These are phyloP conservation scores for Cosmia trapezina DNA, from an alignment of 2,888 invertebrate species.

Conservation along the genomic window DNA sequence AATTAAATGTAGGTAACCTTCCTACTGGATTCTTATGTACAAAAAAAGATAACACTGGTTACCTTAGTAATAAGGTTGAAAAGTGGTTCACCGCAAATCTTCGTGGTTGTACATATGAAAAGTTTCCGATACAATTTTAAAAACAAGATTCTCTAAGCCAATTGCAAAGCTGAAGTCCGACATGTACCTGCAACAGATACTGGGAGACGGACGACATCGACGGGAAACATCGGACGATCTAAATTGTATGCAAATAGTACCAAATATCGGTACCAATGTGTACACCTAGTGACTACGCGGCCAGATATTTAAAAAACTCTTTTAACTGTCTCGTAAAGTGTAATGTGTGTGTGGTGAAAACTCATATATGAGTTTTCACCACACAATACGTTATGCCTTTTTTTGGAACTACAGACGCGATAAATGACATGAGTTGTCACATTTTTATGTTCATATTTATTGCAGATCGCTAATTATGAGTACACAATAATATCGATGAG, in stretches of 20 bases:
- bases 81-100: no score
- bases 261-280: neutral
- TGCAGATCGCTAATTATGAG: neutral
- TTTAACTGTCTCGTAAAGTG: neutral
- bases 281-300: neutral
- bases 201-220: slow-evolving; percentile 14
- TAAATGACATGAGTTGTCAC: neutral
- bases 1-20: neutral
- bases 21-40: neutral
- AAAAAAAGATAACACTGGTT: neutral
- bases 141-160: slow-evolving; percentile 16
- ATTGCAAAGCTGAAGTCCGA: slow-evolving; percentile 1
- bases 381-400: neutral
- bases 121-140: neutral
- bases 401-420: neutral
- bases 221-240: slow-evolving; percentile 30
- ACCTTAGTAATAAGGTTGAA: no score
- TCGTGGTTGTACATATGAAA: neutral
- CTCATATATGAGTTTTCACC: no score
- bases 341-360: neutral
- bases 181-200: slow-evolving; percentile 29
- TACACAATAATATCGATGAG: neutral
- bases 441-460: neutral
- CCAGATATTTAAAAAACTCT: neutral
- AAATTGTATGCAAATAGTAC: slow-evolving; percentile 54